These are phyloP conservation scores for Hippocampus barbouri DNA, from an alignment of 2,113 vertebrate genomes.

Conservation along the genomic window DNA sequence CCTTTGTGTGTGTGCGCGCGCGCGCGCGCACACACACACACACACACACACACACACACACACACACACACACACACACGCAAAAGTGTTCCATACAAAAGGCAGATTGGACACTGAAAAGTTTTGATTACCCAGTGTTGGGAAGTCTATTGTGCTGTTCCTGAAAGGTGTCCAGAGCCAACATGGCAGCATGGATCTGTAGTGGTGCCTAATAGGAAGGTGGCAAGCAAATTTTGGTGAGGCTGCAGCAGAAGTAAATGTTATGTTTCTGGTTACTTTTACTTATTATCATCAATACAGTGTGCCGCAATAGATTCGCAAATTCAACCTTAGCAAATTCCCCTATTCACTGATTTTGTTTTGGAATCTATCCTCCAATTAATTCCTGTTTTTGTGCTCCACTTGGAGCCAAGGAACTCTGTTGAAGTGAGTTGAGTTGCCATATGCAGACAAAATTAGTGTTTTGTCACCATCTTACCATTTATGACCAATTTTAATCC, in stretches of 20 bases:
- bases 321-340: background rate
- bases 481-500: too few species aligned
- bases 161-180: conserved; percentile 87
- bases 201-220: conserved; percentile 77
- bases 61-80: background rate
- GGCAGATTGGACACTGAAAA: background rate
- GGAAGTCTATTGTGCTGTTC: conserved; percentile 82
- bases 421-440: too few species aligned
- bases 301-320: background rate
- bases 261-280: too few species aligned
- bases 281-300: too few species aligned
- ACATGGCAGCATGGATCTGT: conserved; percentile 86
- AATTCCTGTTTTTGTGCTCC: too few species aligned
- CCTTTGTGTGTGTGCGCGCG: too few species aligned
- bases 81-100: background rate
- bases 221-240: background rate
- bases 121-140: conserved; percentile 78
- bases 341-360: background rate
- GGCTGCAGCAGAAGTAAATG: background rate
- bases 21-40: background rate
- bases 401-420: too few species aligned
- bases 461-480: too few species aligned
- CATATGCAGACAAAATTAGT: too few species aligned
- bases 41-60: background rate
- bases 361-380: too few species aligned